A percentile compares a stretch with the other conserved stretches of the same genome.
Evolutionary conservation across 2,888 invertebrate genomes (phyloP).

Genomic region (Apeira syringaria): DNA sequence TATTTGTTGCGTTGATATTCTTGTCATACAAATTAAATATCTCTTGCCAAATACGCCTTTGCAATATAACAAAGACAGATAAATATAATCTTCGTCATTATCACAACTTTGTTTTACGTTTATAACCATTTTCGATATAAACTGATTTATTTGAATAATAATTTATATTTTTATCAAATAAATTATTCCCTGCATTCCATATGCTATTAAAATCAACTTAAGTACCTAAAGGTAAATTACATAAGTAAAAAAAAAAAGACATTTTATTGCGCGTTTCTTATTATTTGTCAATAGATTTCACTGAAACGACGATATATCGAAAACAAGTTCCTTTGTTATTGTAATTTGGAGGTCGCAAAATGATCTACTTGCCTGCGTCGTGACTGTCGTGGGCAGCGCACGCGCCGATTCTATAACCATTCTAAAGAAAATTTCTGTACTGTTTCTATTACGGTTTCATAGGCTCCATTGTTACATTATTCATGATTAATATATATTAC

Average conservation of each 20-base stretch:
- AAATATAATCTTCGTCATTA: no score
- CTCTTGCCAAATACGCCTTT: no score
- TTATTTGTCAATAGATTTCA: conserved; percentile 8
- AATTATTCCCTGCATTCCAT: no score
- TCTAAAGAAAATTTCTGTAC: conserved; percentile 34
- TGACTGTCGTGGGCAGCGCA: conserved; percentile 72
- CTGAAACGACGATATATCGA: conserved; percentile 15
- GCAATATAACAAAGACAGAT: no score
- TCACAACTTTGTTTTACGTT: no score
- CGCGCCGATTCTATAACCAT: conserved; percentile 61
- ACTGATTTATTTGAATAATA: no score
- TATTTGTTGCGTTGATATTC: conserved; percentile 34
- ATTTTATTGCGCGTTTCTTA: conserved; percentile 7
- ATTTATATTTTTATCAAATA: no score
- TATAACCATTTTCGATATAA: no score
- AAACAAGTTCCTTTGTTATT: conserved; percentile 37
- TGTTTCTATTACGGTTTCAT: conserved; percentile 46
- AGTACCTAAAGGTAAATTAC: no score
- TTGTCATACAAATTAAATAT: no score
- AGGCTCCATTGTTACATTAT: conserved; percentile 65
- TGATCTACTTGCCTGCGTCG: conserved; percentile 63
- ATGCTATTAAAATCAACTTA: no score
- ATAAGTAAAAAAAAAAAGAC: no score
- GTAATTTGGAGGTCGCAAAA: conserved; percentile 62
- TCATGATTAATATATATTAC: conserved; percentile 68